phyloP scores from a whole-genome alignment of 1,140 invertebrate genomes.

The Luehdorfia chinensis region DNA sequence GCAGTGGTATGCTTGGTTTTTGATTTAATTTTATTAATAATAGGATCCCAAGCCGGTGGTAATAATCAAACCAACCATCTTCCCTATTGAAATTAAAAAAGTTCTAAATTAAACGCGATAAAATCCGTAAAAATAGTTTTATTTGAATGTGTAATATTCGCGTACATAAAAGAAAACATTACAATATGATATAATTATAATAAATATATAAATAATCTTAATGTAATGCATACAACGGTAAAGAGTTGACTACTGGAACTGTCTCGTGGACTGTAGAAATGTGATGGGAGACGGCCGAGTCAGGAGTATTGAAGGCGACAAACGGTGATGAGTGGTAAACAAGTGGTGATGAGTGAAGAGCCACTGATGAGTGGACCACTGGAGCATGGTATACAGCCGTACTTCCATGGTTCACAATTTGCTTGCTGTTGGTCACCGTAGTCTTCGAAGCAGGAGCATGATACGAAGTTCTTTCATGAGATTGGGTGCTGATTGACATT shows the following conservation, averaged over 20 bases:
- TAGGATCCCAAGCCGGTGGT: too few species aligned
- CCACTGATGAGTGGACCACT: slow-evolving; percentile 25
- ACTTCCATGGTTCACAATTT: slow-evolving; percentile 54
- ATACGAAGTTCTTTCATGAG: slow-evolving; percentile 12
- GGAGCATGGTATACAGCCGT: slow-evolving; percentile 51
- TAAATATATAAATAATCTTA: too few species aligned
- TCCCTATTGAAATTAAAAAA: too few species aligned
- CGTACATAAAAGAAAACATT: too few species aligned
- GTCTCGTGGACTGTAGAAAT: slow-evolving; percentile 54
- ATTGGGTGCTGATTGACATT: slow-evolving; percentile 14
- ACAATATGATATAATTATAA: too few species aligned
- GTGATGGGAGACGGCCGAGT: slow-evolving; percentile 48
- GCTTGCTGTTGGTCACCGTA: slow-evolving; percentile 52
- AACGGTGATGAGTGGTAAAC: slow-evolving; percentile 37
- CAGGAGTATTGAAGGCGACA: slow-evolving; percentile 39
- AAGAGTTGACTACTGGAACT: slow-evolving; percentile 39
- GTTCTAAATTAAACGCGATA: too few species aligned
- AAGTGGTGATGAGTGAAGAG: slow-evolving; percentile 22
- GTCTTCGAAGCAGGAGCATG: slow-evolving; percentile 40
- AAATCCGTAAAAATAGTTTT: too few species aligned
- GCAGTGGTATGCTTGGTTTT: too few species aligned
- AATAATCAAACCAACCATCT: too few species aligned
- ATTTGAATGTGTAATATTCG: too few species aligned
- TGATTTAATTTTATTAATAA: too few species aligned
- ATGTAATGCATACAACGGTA: slow-evolving; percentile 34